Evolutionary conservation across 2,797 vertebrate genomes (phyloP).

Genomic region (Myioborus miniatus): DNA sequence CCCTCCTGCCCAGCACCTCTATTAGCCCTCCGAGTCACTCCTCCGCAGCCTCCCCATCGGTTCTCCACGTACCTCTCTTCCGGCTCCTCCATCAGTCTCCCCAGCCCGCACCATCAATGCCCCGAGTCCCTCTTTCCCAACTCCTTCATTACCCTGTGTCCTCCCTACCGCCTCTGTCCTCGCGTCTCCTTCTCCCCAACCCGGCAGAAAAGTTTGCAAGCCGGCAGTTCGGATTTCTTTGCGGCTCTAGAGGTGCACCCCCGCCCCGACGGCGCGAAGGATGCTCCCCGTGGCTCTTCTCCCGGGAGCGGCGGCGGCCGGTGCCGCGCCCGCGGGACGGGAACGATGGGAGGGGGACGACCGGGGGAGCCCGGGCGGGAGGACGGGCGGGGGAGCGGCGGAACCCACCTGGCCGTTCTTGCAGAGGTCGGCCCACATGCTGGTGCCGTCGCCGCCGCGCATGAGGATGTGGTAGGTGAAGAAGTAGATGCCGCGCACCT

Average conservation of each 20-base stretch:
- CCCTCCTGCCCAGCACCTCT: background rate
- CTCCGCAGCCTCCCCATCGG: no score
- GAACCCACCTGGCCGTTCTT: slow-evolving; percentile 92
- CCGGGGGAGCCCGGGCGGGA: fast-evolving
- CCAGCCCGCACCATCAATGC: background rate
- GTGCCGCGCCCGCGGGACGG: no score
- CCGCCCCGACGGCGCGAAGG: background rate
- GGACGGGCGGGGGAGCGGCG: no score
- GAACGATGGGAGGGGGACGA: background rate
- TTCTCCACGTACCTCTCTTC: background rate
- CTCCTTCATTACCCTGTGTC: background rate
- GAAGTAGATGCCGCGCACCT: slow-evolving; percentile 93
- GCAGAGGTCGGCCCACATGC: slow-evolving; percentile 98
- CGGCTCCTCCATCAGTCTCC: no score
- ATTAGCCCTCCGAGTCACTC: background rate
- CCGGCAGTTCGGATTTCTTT: background rate
- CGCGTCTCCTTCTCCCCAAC: background rate
- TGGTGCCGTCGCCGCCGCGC: slow-evolving; percentile 94
- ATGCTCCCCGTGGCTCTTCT: background rate
- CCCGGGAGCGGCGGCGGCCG: background rate
- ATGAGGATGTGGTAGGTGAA: slow-evolving; percentile 96
- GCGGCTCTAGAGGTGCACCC: background rate
- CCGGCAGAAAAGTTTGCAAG: background rate
- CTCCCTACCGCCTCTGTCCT: background rate
- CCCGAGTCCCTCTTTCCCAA: background rate